These are phyloP conservation scores for Zoanthus sansibaricus DNA, from an alignment of 92 coral and sea anemone genomes.

Conservation along the genomic window DNA sequence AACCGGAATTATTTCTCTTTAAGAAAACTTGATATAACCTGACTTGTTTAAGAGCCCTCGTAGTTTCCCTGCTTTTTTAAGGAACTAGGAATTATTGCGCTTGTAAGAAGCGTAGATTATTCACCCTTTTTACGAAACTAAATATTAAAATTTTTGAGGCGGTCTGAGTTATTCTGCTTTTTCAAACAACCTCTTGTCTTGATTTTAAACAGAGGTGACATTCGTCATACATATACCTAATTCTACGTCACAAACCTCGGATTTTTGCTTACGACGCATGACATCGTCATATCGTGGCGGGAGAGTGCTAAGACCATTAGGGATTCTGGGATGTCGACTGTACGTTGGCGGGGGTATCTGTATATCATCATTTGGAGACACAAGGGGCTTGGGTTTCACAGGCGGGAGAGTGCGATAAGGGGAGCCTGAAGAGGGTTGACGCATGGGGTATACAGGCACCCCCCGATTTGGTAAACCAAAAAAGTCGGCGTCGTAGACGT, in stretches of 20 bases:
- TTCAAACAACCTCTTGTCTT: too few relatives aligned
- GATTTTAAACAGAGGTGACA: too few relatives aligned
- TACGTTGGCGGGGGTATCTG: constrained; percentile 79
- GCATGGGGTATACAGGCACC: constrained; percentile 46
- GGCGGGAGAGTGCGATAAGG: constrained; percentile 50
- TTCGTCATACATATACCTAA: too few relatives aligned
- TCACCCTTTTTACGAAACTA: too few relatives aligned
- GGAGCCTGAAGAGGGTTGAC: constrained; percentile 46
- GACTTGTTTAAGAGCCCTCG: too few relatives aligned
- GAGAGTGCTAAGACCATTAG: constrained; percentile 69
- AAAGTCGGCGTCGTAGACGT: constrained; percentile 81
- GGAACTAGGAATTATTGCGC: too few relatives aligned
- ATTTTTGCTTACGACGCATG: constrained; percentile 44
- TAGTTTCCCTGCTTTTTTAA: too few relatives aligned
- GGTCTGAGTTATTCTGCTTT: too few relatives aligned
- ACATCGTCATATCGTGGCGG: constrained; percentile 75
- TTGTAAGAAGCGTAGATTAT: too few relatives aligned
- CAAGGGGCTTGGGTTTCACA: constrained; percentile 57
- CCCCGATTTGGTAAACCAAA: constrained; percentile 52
- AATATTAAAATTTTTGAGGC: too few relatives aligned
- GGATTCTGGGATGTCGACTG: constrained; percentile 46
- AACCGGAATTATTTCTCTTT: too few relatives aligned
- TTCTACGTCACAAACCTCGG: constrained; percentile 12
- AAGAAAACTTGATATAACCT: too few relatives aligned
- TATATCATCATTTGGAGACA: constrained; percentile 73